These are phyloP conservation scores for Drosophila kanapiae DNA, from an alignment of 1,140 invertebrate species.

Conservation along the genomic window DNA sequence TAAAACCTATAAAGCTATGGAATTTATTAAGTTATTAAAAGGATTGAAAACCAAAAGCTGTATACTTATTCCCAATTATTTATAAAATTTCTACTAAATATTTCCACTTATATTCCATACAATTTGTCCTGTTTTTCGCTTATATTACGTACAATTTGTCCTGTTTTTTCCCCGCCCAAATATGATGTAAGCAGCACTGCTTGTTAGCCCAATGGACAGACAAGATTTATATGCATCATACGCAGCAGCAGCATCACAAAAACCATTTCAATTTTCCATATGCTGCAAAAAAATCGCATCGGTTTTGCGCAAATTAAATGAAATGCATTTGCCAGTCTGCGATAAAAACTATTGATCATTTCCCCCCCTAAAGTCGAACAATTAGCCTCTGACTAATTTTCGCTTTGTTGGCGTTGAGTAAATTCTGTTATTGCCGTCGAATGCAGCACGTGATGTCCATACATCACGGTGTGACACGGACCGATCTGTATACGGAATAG, in stretches of 20 bases:
- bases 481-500: constrained; percentile 24
- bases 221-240: constrained; percentile 73
- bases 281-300: constrained; percentile 26
- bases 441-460: constrained; percentile 42
- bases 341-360: constrained; percentile 40
- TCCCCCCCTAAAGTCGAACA: constrained; percentile 22
- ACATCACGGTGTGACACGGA: constrained; percentile 33
- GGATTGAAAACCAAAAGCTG: background rate
- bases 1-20: background rate
- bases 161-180: background rate
- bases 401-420: constrained; percentile 20
- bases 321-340: constrained; percentile 1
- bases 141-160: constrained; percentile 1
- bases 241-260: constrained; percentile 29
- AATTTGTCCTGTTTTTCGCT: constrained; percentile 1
- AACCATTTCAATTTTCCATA: constrained; percentile 59
- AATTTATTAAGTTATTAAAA: background rate
- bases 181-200: constrained; percentile 23
- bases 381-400: constrained; percentile 41
- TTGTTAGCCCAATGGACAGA: constrained; percentile 43
- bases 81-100: background rate
- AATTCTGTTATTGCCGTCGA: constrained; percentile 29
- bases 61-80: background rate
- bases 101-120: background rate
- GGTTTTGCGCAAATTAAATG: constrained; percentile 40